phyloP scores from a whole-genome alignment of 2,797 vertebrate species.

The Xyrichtys novacula region DNA sequence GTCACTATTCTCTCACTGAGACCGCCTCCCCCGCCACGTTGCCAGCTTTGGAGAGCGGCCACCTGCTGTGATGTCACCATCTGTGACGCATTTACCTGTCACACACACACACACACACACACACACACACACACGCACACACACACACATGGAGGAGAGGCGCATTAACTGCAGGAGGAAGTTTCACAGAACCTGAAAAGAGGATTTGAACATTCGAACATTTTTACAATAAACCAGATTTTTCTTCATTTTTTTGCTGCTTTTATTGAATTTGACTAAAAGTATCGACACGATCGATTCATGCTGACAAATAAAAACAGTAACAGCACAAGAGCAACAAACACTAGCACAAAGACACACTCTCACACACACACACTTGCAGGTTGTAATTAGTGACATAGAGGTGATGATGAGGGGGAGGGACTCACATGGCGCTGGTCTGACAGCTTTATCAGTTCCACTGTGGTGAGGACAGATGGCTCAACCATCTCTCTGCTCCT shows the following conservation, averaged over 20 bases:
- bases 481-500: conserved; percentile 29
- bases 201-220: neutral
- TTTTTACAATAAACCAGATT: neutral
- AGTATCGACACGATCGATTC: neutral
- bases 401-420: conserved; percentile 65
- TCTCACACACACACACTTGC: conserved; percentile 31
- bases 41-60: conserved; percentile 66
- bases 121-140: conserved; percentile 19
- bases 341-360: conserved; percentile 5
- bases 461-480: conserved; percentile 74
- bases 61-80: conserved; percentile 81
- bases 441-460: conserved; percentile 70
- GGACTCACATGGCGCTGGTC: conserved; percentile 52
- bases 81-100: conserved; percentile 74
- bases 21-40: conserved; percentile 41
- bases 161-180: neutral
- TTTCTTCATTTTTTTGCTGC: neutral
- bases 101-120: conserved; percentile 25
- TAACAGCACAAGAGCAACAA: neutral
- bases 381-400: conserved; percentile 55
- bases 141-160: neutral
- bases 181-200: neutral
- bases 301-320: neutral
- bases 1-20: conserved; percentile 33
- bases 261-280: neutral